These are phyloP conservation scores for Temnothorax curvispinosus DNA, from an alignment of 1,140 invertebrate species.

Conservation along the genomic window DNA sequence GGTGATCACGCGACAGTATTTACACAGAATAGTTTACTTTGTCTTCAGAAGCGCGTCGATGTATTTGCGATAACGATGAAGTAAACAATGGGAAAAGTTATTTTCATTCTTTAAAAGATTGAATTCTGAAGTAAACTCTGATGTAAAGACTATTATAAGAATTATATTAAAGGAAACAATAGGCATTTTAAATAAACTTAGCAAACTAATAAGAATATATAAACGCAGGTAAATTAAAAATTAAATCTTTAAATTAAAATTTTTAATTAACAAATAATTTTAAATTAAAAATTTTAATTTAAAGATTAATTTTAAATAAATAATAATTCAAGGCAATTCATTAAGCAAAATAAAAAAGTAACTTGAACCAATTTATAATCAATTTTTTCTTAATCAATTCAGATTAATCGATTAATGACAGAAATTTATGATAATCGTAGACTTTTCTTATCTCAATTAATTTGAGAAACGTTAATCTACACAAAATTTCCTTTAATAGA, in stretches of 20 bases:
- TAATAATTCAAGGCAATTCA: not conserved
- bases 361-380: not conserved
- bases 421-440: not conserved
- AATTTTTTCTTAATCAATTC: not conserved
- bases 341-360: not conserved
- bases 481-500: not conserved
- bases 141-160: not conserved
- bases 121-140: not conserved
- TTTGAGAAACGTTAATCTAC: not conserved
- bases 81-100: not conserved
- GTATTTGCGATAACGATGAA: not conserved
- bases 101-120: not conserved
- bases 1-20: conserved; percentile 13
- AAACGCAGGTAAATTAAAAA: not conserved
- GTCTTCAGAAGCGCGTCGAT: not conserved
- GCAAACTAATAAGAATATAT: too few relatives aligned
- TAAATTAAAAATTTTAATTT: not conserved
- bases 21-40: not conserved
- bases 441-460: not conserved
- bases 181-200: not conserved
- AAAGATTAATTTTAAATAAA: not conserved
- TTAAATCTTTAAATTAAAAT: not conserved
- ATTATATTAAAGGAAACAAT: not conserved
- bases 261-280: not conserved
- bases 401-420: not conserved